These are phyloP conservation scores for Drosophila emarginata DNA, from an alignment of 2,888 invertebrate genomes.

Conservation along the genomic window DNA sequence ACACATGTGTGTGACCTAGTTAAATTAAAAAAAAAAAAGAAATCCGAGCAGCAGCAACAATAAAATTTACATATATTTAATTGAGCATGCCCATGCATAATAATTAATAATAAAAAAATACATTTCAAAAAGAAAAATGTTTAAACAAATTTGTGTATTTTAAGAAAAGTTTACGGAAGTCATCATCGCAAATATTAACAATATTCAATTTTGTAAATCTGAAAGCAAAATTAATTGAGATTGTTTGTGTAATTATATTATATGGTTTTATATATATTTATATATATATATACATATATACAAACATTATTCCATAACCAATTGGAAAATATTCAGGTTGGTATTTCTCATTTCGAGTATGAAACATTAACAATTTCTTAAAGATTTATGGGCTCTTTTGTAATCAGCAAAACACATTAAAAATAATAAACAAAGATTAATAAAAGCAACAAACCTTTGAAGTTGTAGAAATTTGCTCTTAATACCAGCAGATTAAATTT, in stretches of 20 bases:
- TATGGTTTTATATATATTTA: constrained; percentile 4
- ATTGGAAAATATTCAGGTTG: constrained; percentile 13
- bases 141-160: constrained; percentile 54
- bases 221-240: constrained; percentile 6
- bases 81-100: constrained; percentile 54
- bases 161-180: constrained; percentile 38
- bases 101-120: constrained; percentile 62
- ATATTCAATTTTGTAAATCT: neutral
- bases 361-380: neutral
- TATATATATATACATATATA: constrained; percentile 7
- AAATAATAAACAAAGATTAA: neutral
- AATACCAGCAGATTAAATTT: neutral
- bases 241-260: constrained; percentile 11
- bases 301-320: neutral
- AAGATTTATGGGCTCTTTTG: neutral
- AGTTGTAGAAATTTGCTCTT: neutral
- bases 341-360: neutral
- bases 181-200: constrained; percentile 3
- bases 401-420: neutral
- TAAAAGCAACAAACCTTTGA: neutral
- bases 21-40: constrained; percentile 51
- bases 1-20: constrained; percentile 76
- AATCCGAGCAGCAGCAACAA: constrained; percentile 36
- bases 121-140: constrained; percentile 50
- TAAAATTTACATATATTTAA: constrained; percentile 54